Evolutionary conservation across 2,113 vertebrate genomes (phyloP).

Genomic region (Podarcis muralis): DNA sequence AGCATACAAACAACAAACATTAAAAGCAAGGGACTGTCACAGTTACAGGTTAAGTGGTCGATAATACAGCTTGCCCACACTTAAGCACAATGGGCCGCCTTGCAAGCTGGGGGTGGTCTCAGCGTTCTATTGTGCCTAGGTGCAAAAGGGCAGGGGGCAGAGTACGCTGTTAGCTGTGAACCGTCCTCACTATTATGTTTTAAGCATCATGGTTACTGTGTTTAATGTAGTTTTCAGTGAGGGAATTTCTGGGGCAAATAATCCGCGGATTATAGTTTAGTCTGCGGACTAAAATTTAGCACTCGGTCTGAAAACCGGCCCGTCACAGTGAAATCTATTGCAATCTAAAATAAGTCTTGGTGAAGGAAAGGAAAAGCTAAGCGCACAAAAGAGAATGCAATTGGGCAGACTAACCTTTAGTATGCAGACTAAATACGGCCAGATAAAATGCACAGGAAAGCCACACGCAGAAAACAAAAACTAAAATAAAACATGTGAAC

Average conservation of each 20-base stretch:
- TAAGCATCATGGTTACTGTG: slow-evolving; percentile 49
- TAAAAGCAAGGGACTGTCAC: slow-evolving; percentile 71
- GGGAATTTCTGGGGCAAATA: slow-evolving; percentile 80
- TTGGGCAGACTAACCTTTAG: slow-evolving; percentile 80
- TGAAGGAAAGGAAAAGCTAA: slow-evolving; percentile 70
- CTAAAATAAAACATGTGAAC: slow-evolving; percentile 71
- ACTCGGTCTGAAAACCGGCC: slow-evolving; percentile 79
- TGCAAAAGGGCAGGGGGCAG: slow-evolving; percentile 43
- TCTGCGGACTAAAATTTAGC: slow-evolving; percentile 87
- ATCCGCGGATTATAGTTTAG: slow-evolving; percentile 86
- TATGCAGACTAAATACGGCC: slow-evolving; percentile 81
- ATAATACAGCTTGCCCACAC: slow-evolving; percentile 61
- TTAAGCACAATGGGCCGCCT: slow-evolving; percentile 68
- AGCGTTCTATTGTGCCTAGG: slow-evolving; percentile 69
- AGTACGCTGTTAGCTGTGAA: slow-evolving; percentile 61
- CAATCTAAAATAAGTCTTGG: slow-evolving; percentile 67
- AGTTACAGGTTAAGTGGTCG: slow-evolving; percentile 67
- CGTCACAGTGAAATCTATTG: slow-evolving; percentile 72
- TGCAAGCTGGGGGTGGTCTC: slow-evolving; percentile 13
- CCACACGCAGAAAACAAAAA: slow-evolving; percentile 73
- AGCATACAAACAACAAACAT: slow-evolving; percentile 57
- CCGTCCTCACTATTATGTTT: slow-evolving; percentile 44
- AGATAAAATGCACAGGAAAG: slow-evolving; percentile 78
- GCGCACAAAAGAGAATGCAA: slow-evolving; percentile 70
- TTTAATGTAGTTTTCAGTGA: slow-evolving; percentile 81